Evolutionary conservation across 2,113 vertebrate species (phyloP), one percentile per base, ranked within the genome.

Genomic region (Polypterus bichir): DNA sequence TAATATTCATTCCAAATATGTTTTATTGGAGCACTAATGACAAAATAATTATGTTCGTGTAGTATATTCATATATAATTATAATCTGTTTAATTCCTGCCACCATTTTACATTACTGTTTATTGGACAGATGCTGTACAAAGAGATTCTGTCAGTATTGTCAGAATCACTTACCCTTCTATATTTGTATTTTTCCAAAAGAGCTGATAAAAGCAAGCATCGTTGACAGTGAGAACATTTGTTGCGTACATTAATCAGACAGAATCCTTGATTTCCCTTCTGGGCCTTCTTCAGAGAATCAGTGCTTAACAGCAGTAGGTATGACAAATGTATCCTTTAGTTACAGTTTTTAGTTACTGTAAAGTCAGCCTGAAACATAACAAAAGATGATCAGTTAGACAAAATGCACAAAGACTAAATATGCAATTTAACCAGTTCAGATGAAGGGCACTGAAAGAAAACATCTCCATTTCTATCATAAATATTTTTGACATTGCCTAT

Each of bases 191-290:
- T 68, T 63, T 78, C 73, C 72, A 69, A 77, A 77, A 73, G 74
- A 76, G 70, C 67, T 64, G 72, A 66, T 69, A 71, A 73, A 72
- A 72, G 66, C 69, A 63, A 68, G 64, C 44, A 1, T 27, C 68
- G 68, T 66, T 83, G 74, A 71, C 72, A 68, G 76, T 75, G 68
- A 62, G 69, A 76, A 72, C 76, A 70, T 74, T 74, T 66, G 54
- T 69, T 63, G 76, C 72, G 59, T 74, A 79, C 70, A 81, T 84
- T 82, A 81, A 74, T 82, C 61, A 75, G 79, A 82, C 73, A 80
- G 74, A 71, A 73, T 70, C 72, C 74, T 66, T 76, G 76, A 83
- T 81, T 79, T 71, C 73, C 79, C 77, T 82, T 71, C 73, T 73
- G 79, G 82, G 81, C 70, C 68, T 74, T 71, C 68, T 70, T 64